Conservation (phyloP, 2,113 vertebrate species). For the Sakesphorus luctuosus region DNA sequence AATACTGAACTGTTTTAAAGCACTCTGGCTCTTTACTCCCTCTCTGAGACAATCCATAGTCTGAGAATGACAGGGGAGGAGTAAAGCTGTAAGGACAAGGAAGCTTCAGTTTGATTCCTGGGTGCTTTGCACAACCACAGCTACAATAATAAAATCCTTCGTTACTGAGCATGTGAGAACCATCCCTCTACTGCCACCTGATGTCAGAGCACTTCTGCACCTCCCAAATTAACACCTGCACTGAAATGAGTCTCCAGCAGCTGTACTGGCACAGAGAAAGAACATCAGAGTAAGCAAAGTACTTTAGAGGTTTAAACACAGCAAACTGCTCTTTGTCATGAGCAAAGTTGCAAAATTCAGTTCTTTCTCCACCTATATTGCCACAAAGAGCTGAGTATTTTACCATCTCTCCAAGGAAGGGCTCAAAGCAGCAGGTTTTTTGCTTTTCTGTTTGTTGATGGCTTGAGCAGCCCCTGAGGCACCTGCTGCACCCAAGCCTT, state of each 20-base stretch:
- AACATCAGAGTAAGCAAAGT: not conserved
- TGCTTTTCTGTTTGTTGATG: not conserved
- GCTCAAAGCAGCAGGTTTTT: not conserved
- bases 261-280: not conserved
- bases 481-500: not conserved
- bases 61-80: not conserved
- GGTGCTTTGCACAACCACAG: not conserved
- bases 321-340: not conserved
- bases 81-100: not conserved
- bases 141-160: not conserved
- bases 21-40: not conserved
- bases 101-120: not conserved
- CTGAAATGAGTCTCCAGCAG: not conserved
- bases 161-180: not conserved
- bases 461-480: not conserved
- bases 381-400: not conserved
- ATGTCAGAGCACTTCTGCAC: not conserved
- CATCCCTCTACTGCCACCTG: not conserved
- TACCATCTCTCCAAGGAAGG: not conserved
- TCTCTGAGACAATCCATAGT: not conserved
- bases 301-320: not conserved
- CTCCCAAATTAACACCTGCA: not conserved
- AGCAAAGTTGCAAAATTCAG: not conserved
- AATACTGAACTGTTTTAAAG: constrained; percentile 1
- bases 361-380: not conserved